phyloP scores from a whole-genome alignment of 2,113 vertebrate species.

The Platysternon megacephalum region DNA sequence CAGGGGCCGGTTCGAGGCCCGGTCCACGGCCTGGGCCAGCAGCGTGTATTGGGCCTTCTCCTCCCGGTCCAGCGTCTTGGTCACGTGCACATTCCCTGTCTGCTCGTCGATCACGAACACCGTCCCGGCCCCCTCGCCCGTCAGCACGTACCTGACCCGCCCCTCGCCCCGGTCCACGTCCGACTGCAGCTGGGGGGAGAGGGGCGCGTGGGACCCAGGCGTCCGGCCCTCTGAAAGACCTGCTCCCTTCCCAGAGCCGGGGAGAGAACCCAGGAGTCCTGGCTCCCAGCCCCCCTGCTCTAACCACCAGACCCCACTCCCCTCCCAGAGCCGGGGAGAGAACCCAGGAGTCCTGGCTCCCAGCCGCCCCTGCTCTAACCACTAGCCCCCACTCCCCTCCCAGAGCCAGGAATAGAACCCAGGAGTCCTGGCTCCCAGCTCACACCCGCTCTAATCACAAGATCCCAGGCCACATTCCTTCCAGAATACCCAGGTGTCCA shows the following conservation, averaged over 20 bases:
- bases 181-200: constrained; percentile 85
- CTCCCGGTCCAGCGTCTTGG: constrained; percentile 92
- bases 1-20: constrained; percentile 88
- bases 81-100: constrained; percentile 94
- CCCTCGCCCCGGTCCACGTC: constrained; percentile 92
- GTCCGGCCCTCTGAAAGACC: too few relatives aligned
- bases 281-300: background rate
- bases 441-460: too few relatives aligned
- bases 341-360: background rate
- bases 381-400: too few relatives aligned
- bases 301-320: too few relatives aligned
- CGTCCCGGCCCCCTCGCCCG: constrained; percentile 91
- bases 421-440: background rate
- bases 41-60: constrained; percentile 92
- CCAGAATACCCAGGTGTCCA: background rate
- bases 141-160: constrained; percentile 89
- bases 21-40: constrained; percentile 89
- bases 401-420: background rate
- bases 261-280: background rate
- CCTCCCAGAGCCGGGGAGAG: too few relatives aligned
- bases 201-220: background rate
- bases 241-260: too few relatives aligned
- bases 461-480: too few relatives aligned
- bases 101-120: constrained; percentile 94
- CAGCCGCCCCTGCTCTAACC: background rate